A percentile compares a stretch with the other conserved stretches of the same genome.
These are phyloP conservation scores for Terebella lapidaria DNA, from an alignment of 2,888 invertebrate genomes.

Conservation along the genomic window DNA sequence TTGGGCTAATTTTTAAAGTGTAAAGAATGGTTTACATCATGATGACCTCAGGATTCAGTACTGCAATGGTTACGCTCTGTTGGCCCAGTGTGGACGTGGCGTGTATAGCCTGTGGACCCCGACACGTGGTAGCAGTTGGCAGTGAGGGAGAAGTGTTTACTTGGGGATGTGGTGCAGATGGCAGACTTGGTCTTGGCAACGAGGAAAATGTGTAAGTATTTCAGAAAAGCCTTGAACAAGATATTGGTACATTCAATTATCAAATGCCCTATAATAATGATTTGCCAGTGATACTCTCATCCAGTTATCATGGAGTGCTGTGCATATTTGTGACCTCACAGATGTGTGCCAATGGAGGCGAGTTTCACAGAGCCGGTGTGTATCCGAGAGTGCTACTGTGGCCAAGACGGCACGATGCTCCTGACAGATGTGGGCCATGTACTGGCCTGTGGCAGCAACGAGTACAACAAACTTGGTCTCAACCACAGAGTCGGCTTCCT, in stretches of 20 bases:
- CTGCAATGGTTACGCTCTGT: too few relatives aligned
- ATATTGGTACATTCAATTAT: too few relatives aligned
- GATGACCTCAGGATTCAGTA: too few relatives aligned
- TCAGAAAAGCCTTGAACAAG: conserved; percentile 7
- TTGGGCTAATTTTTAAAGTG: too few relatives aligned
- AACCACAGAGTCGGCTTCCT: conserved; percentile 56
- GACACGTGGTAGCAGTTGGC: conserved; percentile 64
- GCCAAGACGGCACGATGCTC: conserved; percentile 62
- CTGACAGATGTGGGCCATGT: conserved; percentile 62
- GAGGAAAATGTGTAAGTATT: conserved; percentile 55
- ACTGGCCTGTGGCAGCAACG: conserved; percentile 64
- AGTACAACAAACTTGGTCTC: conserved; percentile 65
- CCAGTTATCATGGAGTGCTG: too few relatives aligned
- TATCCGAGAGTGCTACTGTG: conserved; percentile 60
- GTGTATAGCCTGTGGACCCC: conserved; percentile 61
- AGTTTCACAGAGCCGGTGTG: conserved; percentile 55
- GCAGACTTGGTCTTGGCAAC: conserved; percentile 61
- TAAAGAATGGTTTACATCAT: too few relatives aligned
- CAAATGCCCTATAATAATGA: neutral
- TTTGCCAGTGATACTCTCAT: too few relatives aligned
- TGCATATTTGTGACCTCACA: too few relatives aligned
- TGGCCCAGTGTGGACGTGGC: conserved; percentile 60
- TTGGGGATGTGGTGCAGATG: conserved; percentile 64
- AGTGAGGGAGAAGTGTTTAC: conserved; percentile 62
- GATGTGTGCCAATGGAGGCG: conserved; percentile 56